Evolutionary conservation across 2,888 invertebrate genomes (phyloP).

Genomic region (Trissoscelio sp.): DNA sequence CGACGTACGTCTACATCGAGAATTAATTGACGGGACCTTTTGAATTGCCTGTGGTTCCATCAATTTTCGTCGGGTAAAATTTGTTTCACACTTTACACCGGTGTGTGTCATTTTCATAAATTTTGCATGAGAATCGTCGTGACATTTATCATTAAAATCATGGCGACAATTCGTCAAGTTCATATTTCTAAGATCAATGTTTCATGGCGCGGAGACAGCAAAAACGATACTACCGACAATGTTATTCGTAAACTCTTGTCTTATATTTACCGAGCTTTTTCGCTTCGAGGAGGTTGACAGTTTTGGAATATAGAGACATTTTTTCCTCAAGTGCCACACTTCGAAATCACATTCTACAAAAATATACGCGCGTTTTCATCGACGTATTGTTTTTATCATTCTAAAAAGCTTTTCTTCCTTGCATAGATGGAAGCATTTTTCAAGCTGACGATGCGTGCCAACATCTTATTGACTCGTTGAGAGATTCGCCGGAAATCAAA

Average conservation of each 20-base stretch:
- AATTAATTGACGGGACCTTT: not conserved
- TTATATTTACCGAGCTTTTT: conserved; percentile 38
- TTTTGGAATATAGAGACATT: conserved; percentile 46
- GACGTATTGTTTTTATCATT: conserved; percentile 65
- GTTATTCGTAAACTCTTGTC: conserved; percentile 43
- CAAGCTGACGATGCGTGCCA: conserved; percentile 62
- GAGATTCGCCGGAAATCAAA: conserved; percentile 53
- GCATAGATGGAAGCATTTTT: conserved; percentile 57
- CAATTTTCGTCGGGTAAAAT: not conserved
- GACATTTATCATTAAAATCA: conserved; percentile 17
- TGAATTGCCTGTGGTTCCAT: not conserved
- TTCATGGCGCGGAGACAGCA: conserved; percentile 21
- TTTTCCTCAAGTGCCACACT: conserved; percentile 52
- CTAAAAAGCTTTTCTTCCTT: conserved; percentile 50
- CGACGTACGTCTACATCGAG: not conserved
- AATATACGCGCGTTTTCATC: conserved; percentile 51
- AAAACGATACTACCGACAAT: conserved; percentile 40
- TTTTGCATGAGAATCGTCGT: not conserved
- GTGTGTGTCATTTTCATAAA: conserved; percentile 9
- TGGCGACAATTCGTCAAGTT: conserved; percentile 27
- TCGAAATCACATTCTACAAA: conserved; percentile 27
- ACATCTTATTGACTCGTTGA: conserved; percentile 65
- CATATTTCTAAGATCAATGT: conserved; percentile 36
- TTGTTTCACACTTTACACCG: conserved; percentile 16
- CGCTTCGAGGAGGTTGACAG: conserved; percentile 36